phyloP scores from a whole-genome alignment of 2,797 vertebrate species.

The Ispidina picta region DNA sequence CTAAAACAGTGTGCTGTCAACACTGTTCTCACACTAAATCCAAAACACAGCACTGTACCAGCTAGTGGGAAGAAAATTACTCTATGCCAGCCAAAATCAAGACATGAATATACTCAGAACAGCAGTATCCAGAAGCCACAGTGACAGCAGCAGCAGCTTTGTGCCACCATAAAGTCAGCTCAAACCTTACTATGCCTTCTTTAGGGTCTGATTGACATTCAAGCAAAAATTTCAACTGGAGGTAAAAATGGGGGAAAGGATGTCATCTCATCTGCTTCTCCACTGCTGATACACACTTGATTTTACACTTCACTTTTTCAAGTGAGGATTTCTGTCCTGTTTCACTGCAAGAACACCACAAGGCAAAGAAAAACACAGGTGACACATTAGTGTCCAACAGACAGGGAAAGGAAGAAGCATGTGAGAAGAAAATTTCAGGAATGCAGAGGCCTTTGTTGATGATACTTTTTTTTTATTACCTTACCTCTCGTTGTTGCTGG shows the following conservation, averaged over 20 bases:
- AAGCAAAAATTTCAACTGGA: background rate
- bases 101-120: background rate
- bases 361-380: background rate
- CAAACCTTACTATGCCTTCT: background rate
- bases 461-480: background rate
- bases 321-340: background rate
- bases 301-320: background rate
- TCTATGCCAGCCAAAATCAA: background rate
- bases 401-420: background rate
- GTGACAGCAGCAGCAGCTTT: background rate
- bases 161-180: background rate
- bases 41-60: background rate
- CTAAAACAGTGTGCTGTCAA: background rate
- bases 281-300: background rate
- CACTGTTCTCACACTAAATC: background rate
- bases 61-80: background rate
- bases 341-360: background rate
- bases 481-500: conserved; percentile 92
- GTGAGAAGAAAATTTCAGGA: background rate
- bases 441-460: background rate
- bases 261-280: background rate
- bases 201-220: background rate
- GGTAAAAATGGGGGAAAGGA: background rate
- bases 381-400: fast-evolving
- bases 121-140: background rate